Conservation (phyloP, 2,113 vertebrate species). For the Petromus typicus region DNA sequence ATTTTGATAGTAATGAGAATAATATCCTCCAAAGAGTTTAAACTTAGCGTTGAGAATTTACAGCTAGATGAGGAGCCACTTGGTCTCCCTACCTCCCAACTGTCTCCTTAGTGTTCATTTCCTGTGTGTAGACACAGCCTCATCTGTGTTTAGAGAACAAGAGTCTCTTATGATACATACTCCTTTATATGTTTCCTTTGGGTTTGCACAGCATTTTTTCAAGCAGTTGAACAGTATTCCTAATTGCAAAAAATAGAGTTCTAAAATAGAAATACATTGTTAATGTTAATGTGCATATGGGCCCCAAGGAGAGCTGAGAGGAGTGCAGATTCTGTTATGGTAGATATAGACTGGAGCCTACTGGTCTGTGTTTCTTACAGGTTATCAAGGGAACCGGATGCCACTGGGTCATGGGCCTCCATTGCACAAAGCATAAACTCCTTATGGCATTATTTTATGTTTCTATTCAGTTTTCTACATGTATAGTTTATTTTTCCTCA, state of each 20-base stretch:
- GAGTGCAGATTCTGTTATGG: background rate
- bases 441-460: background rate
- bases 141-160: background rate
- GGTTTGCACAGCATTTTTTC: background rate
- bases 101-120: background rate
- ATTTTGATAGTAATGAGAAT: conserved; percentile 6
- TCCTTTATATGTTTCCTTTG: background rate
- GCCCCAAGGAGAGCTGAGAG: background rate
- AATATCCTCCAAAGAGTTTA: background rate
- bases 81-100: background rate
- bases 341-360: background rate
- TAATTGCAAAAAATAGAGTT: conserved; percentile 17
- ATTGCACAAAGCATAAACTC: background rate
- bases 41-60: background rate
- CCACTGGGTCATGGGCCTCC: background rate
- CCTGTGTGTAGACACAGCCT: background rate
- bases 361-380: background rate
- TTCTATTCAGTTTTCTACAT: conserved; percentile 9
- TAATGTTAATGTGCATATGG: background rate
- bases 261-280: background rate
- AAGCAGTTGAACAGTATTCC: background rate
- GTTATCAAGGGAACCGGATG: background rate
- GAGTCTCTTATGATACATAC: accelerated
- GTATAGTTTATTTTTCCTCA: background rate
- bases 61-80: background rate